Evolutionary conservation across 2,113 vertebrate species (phyloP).

Genomic region (Puntigrus tetrazona): DNA sequence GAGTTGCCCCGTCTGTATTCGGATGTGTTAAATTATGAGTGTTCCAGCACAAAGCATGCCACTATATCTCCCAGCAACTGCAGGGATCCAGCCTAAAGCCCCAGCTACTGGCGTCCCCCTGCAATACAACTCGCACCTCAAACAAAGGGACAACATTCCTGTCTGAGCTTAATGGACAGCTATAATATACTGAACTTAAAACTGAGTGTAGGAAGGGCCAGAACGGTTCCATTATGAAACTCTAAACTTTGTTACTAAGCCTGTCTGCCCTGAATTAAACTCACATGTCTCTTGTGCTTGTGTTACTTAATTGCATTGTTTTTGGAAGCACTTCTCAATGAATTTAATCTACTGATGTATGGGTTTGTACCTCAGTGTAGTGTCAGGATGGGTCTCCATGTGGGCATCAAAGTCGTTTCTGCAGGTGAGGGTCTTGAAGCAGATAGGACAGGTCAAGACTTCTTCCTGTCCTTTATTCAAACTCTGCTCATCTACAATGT

Average conservation of each 20-base stretch:
- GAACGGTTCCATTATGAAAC: neutral
- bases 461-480: conserved; percentile 78
- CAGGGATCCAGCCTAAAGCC: conserved; percentile 45
- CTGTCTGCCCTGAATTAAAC: neutral
- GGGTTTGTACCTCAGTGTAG: conserved; percentile 84
- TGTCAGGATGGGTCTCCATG: conserved; percentile 93
- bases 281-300: neutral
- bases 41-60: conserved; percentile 54
- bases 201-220: neutral
- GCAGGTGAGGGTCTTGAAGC: conserved; percentile 90
- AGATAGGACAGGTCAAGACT: conserved; percentile 86
- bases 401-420: conserved; percentile 90
- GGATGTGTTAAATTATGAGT: conserved; percentile 64
- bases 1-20: conserved; percentile 19
- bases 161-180: conserved; percentile 38
- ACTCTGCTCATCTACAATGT: conserved; percentile 65
- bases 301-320: neutral
- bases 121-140: conserved; percentile 31
- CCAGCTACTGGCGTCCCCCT: conserved; percentile 35
- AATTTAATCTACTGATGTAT: conserved; percentile 65
- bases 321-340: neutral
- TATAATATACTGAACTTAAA: conserved; percentile 23
- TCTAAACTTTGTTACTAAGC: neutral
- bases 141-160: conserved; percentile 43
- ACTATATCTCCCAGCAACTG: conserved; percentile 57